Conservation (phyloP, 2,888 invertebrate genomes). For the Prosopocoilus inquinatus region DNA sequence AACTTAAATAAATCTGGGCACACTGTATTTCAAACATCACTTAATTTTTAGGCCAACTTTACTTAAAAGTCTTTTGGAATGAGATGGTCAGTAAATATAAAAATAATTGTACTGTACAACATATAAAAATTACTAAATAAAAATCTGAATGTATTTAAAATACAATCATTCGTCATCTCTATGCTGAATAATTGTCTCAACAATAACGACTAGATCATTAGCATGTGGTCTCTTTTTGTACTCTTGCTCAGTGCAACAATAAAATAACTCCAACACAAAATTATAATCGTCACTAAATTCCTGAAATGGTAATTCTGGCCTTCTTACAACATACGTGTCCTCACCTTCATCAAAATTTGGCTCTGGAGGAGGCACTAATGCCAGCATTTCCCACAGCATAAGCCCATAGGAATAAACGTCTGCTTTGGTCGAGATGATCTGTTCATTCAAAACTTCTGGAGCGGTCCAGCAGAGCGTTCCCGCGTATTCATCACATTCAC, state of each 20-base stretch:
- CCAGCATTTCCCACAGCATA: constrained; percentile 79
- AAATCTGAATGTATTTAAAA: neutral
- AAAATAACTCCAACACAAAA: constrained; percentile 66
- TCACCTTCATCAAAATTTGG: constrained; percentile 42
- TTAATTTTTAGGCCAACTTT: too few species aligned
- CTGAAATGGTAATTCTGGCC: constrained; percentile 67
- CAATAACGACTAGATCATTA: constrained; percentile 52
- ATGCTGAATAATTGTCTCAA: constrained; percentile 45
- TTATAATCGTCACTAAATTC: constrained; percentile 62
- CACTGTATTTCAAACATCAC: too few species aligned
- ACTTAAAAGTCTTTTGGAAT: too few species aligned
- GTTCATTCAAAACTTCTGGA: constrained; percentile 69
- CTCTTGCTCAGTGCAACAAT: constrained; percentile 65
- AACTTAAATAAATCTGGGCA: too few species aligned
- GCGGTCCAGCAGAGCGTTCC: constrained; percentile 80
- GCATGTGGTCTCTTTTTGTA: constrained; percentile 63
- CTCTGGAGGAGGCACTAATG: constrained; percentile 67
- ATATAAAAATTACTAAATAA: too few species aligned
- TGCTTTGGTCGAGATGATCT: constrained; percentile 64
- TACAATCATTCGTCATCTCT: neutral
- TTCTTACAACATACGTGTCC: constrained; percentile 59
- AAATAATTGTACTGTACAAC: too few species aligned
- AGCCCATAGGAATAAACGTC: constrained; percentile 82
- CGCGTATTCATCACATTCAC: constrained; percentile 57
- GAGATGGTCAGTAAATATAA: too few species aligned